Base-by-base conservation (phyloP, 2,797 vertebrate species). In the Phyllotis vaccarum region DNA sequence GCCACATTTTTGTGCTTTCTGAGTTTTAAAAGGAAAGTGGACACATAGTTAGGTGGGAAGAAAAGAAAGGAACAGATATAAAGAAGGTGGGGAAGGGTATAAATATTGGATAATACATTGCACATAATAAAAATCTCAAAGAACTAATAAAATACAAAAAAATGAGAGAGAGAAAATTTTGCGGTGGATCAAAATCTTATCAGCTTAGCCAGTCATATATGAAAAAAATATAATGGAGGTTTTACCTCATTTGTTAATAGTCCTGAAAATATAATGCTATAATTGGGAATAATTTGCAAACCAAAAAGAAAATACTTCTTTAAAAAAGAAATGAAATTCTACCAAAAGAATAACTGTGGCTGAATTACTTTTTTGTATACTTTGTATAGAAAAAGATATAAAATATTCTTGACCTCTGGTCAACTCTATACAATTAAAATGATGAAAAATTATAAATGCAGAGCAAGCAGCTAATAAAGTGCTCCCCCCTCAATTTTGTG, bases 201-300 rank as follows among this genome's bases (percentile, higher is more conserved):
- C 0, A 86, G 56, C 31, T 95, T 56, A 70, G 46, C 52, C 5
- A 80, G 31, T 86, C 34, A 60, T 4, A 4, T 76, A 79, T 49
- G 34, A 83, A 89, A 94, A 40, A 85, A 89, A 89, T 31, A 82
- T 85, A 81, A 88, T 12, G 80, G 37, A 46, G 17, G 17, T 64
- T 93, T 89, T 88, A 14, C 49, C 80, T 43, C 62, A 82, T 49
- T 89, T 92, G 79, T 75, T 8, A 64, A 83, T 6, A 66, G 12
- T 29, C 31, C 43, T 85, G 62, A 89, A 94, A 90, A 87, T 60
- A 34, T 81, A 93, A 56, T 94, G 93, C 60, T 90, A 64, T 21
- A 86, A 68, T 76, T 91, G 12, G 72, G 56, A 89, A 79, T 66
- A 43, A 89, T 37, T 74, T 83, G 14, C 74, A 83, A 94, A 64